phyloP scores from a whole-genome alignment of 2,888 invertebrate genomes.

The Patella caerulea region DNA sequence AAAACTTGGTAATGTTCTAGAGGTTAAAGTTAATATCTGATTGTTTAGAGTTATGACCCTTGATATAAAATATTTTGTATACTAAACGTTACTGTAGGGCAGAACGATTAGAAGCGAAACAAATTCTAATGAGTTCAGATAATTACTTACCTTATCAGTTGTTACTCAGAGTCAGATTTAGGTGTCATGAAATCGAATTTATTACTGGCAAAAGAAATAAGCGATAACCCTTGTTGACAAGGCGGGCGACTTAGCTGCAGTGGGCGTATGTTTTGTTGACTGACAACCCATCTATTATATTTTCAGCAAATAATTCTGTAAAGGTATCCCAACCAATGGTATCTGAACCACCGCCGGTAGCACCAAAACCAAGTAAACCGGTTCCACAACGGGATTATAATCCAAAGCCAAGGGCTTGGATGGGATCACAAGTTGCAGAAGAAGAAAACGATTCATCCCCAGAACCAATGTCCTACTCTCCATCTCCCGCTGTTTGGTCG shows the following conservation, averaged over 20 bases:
- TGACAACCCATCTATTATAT: background rate
- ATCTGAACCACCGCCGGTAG: background rate
- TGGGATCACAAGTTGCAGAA: background rate
- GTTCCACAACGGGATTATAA: constrained; percentile 50
- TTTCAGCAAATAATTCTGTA: background rate
- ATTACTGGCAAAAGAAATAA: too few relatives aligned
- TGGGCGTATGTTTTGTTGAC: too few relatives aligned
- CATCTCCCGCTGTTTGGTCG: background rate
- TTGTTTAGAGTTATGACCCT: background rate
- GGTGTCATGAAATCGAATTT: too few relatives aligned
- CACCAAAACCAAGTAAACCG: background rate
- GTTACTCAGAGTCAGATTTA: too few relatives aligned
- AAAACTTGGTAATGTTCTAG: too few relatives aligned
- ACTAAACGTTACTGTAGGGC: too few relatives aligned
- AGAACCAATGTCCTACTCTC: background rate
- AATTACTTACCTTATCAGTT: too few relatives aligned
- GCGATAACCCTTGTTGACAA: too few relatives aligned
- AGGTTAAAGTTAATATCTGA: too few relatives aligned
- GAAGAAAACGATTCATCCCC: constrained; percentile 3
- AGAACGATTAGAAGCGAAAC: too few relatives aligned
- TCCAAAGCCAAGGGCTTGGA: constrained; percentile 53
- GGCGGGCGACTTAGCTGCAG: too few relatives aligned
- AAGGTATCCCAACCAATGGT: background rate
- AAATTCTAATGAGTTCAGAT: too few relatives aligned
- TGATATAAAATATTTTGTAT: background rate